Conservation (phyloP, 1,140 invertebrate species). For the Kradibia gibbosae region DNA sequence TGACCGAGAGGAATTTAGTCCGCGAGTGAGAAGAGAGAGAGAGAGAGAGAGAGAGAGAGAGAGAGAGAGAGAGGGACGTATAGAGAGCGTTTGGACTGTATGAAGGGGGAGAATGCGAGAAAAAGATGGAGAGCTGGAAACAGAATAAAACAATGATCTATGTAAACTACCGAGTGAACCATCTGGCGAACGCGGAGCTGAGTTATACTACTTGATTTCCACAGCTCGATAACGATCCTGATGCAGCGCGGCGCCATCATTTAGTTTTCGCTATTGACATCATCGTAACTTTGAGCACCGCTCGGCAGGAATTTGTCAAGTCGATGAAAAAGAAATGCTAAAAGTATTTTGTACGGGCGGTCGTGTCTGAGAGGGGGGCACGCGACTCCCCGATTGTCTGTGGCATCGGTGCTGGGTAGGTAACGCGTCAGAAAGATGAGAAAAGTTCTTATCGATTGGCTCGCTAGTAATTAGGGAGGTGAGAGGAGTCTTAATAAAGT, state of each 20-base stretch:
- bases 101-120: not conserved
- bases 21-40: no score
- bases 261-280: slow-evolving; percentile 29
- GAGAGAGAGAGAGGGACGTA: no score
- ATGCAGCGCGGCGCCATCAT: not conserved
- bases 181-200: slow-evolving; percentile 19
- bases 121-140: not conserved
- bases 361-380: not conserved
- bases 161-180: slow-evolving; percentile 1
- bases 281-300: not conserved
- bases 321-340: slow-evolving; percentile 28
- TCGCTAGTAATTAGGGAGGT: slow-evolving; percentile 41
- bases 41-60: not conserved
- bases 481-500: slow-evolving; percentile 48
- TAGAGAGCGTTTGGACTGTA: not conserved
- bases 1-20: no score
- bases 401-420: not conserved
- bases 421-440: slow-evolving; percentile 36
- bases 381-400: not conserved
- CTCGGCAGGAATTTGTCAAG: slow-evolving; percentile 24
- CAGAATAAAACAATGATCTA: slow-evolving; percentile 18
- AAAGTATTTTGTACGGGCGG: not conserved
- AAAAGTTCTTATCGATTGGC: slow-evolving; percentile 48
- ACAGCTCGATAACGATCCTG: slow-evolving; percentile 15
- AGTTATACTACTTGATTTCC: slow-evolving; percentile 37